phyloP scores from a whole-genome alignment of 2,113 vertebrate genomes.

The Archilochus colubris region DNA sequence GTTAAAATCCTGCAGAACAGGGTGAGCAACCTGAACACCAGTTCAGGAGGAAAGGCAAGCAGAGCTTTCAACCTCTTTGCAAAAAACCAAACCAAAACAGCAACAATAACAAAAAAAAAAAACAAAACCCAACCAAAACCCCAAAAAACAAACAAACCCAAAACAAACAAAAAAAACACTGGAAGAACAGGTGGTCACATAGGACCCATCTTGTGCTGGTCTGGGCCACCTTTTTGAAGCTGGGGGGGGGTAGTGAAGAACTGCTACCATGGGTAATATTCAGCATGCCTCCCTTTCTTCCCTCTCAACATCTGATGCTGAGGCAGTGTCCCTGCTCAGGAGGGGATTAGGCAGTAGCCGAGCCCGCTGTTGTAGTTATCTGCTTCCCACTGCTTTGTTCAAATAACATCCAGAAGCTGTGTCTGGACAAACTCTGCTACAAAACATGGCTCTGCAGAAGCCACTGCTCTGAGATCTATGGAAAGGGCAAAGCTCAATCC shows the following conservation, averaged over 20 bases:
- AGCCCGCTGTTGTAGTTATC: background rate
- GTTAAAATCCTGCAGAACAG: background rate
- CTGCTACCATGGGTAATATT: background rate
- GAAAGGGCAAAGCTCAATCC: background rate
- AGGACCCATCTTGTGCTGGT: background rate
- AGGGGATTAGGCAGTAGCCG: conserved; percentile 54
- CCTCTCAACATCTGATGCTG: background rate
- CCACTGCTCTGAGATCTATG: background rate
- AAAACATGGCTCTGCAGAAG: background rate
- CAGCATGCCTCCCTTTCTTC: background rate
- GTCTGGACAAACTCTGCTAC: background rate
- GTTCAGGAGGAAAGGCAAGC: background rate
- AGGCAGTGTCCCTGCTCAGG: background rate
- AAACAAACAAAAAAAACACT: background rate
- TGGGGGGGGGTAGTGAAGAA: background rate
- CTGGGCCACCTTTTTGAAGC: background rate
- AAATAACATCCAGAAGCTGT: conserved; percentile 49
- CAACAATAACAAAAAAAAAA: too few relatives aligned
- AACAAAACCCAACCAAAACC: too few relatives aligned
- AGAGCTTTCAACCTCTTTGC: background rate
- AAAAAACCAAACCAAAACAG: background rate
- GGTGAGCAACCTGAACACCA: background rate
- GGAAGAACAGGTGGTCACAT: background rate
- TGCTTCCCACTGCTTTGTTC: conserved; percentile 22
- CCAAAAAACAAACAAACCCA: too few relatives aligned